Evolutionary conservation across 2,797 vertebrate genomes (phyloP).

Genomic region (Sebastes wilsoni): DNA sequence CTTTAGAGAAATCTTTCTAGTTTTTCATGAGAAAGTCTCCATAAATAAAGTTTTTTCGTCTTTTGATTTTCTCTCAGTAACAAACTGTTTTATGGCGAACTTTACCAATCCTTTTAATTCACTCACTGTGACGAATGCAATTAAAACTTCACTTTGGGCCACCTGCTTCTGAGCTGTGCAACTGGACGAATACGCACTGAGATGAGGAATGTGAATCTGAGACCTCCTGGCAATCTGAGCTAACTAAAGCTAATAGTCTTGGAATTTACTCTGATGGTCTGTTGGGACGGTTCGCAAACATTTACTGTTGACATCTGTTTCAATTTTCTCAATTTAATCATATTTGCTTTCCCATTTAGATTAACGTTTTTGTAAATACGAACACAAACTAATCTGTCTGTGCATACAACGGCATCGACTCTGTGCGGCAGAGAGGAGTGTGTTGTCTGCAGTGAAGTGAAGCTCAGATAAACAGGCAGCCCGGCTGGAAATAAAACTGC

Average conservation of each 20-base stretch:
- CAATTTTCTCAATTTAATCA: conserved; percentile 46
- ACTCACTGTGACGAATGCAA: conserved; percentile 25
- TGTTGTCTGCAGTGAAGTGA: conserved; percentile 18
- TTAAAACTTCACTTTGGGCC: conserved; percentile 16
- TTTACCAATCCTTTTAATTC: not conserved
- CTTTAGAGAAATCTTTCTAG: not conserved
- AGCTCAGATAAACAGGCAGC: conserved; percentile 45
- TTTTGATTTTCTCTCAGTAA: not conserved
- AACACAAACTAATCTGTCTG: conserved; percentile 42
- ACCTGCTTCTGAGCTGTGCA: conserved; percentile 25
- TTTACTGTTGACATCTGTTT: conserved; percentile 58
- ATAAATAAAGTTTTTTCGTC: not conserved
- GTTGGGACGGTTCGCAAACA: conserved; percentile 42
- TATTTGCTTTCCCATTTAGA: conserved; percentile 60
- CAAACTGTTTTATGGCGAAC: not conserved
- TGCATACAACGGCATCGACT: not conserved
- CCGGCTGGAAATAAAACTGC: conserved; percentile 55
- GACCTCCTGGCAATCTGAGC: conserved; percentile 38
- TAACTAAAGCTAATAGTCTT: conserved; percentile 46
- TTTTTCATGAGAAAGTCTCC: not conserved
- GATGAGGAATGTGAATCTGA: conserved; percentile 47
- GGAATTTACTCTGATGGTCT: conserved; percentile 59
- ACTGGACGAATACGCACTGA: conserved; percentile 10
- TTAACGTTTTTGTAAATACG: conserved; percentile 44
- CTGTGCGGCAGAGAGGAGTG: not conserved